Conservation (phyloP, 2,113 vertebrate species). For the Saccopteryx leptura region DNA sequence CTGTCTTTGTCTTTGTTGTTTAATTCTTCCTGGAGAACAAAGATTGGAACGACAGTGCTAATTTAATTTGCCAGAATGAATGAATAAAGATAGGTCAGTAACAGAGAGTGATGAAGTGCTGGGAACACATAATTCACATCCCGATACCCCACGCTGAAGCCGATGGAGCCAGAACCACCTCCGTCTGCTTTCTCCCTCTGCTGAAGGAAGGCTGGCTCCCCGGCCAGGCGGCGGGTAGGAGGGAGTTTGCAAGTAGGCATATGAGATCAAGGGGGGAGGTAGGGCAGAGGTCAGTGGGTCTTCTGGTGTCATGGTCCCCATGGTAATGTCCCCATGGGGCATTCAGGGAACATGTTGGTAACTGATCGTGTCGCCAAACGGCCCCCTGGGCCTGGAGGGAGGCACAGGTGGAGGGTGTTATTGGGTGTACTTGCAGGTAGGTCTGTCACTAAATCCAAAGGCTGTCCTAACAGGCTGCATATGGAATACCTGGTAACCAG, state of each 20-base stretch:
- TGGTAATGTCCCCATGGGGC: fast-evolving
- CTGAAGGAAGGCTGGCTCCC: constrained; percentile 13
- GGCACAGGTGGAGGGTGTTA: background rate
- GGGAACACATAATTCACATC: constrained; percentile 72
- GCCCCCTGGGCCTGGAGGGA: background rate
- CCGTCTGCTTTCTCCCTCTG: constrained; percentile 16
- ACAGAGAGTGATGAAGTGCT: constrained; percentile 77
- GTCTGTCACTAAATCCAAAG: background rate
- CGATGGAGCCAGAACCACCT: constrained; percentile 53
- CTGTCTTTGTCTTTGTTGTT: constrained; percentile 55
- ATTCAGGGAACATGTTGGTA: background rate
- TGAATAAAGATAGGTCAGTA: constrained; percentile 85
- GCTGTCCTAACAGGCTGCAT: background rate
- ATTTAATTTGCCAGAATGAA: constrained; percentile 87
- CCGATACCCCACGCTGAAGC: constrained; percentile 36
- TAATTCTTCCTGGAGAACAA: constrained; percentile 63
- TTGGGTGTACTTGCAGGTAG: background rate
- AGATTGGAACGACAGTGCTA: constrained; percentile 83
- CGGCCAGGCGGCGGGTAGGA: background rate
- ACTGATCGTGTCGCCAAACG: background rate
- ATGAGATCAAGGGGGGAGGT: background rate
- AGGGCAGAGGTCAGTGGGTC: background rate
- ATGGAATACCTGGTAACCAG: background rate
- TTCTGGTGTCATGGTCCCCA: background rate
- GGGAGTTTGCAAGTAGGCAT: background rate